A percentile compares a stretch with the other conserved stretches of the same genome.
Evolutionary conservation across 2,797 vertebrate genomes (phyloP).

Genomic region (Anomalospiza imberbis): DNA sequence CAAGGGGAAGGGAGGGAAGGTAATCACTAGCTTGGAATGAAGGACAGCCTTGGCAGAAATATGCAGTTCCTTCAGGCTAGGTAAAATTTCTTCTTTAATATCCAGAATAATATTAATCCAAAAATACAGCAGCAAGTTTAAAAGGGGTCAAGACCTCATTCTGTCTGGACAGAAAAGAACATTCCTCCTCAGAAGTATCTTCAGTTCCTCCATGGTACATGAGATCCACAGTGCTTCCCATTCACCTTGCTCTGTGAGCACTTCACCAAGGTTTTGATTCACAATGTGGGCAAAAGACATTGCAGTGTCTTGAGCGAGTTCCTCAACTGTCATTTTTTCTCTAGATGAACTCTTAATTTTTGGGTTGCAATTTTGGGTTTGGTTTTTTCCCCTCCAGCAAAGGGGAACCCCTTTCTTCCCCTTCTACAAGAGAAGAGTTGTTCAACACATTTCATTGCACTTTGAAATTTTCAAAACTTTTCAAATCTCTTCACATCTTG

Average conservation of each 20-base stretch:
- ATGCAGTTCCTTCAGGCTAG: not conserved
- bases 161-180: not conserved
- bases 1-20: not conserved
- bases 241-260: not conserved
- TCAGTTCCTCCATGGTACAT: fast-evolving
- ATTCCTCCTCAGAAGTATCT: not conserved
- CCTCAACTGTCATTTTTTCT: not conserved
- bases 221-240: not conserved
- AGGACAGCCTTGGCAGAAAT: not conserved
- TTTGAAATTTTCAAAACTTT: not conserved
- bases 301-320: not conserved
- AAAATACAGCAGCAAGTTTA: not conserved
- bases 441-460: not conserved
- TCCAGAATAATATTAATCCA: not conserved
- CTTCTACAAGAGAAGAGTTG: not conserved
- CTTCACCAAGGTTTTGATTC: not conserved
- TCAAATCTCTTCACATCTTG: not conserved
- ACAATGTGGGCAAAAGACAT: not conserved
- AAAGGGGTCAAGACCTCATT: not conserved
- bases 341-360: not conserved
- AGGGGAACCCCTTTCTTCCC: not conserved
- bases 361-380: not conserved
- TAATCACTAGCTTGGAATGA: not conserved
- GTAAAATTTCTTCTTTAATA: not conserved
- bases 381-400: fast-evolving